phyloP scores from a whole-genome alignment of 2,888 invertebrate species.

The Lasius platythorax region DNA sequence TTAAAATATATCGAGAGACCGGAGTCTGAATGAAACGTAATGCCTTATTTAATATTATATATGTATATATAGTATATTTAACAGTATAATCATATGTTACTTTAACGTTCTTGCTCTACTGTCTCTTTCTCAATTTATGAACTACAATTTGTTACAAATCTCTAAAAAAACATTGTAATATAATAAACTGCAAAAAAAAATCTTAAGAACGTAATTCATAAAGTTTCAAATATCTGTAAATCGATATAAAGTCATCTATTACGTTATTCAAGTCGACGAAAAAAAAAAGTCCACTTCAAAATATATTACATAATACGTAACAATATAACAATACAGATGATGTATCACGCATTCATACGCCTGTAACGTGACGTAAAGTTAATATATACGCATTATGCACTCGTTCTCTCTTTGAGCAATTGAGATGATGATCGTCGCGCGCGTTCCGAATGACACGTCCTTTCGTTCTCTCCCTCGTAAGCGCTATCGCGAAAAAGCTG shows the following conservation, averaged over 20 bases:
- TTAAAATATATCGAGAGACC: neutral
- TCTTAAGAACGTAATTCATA: neutral
- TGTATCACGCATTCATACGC: neutral
- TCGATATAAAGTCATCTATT: too few species aligned
- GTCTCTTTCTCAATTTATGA: neutral
- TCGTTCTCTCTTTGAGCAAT: slow-evolving; percentile 42
- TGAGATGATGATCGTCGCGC: slow-evolving; percentile 49
- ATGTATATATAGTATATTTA: neutral
- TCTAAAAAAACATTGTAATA: neutral
- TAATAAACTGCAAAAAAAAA: neutral
- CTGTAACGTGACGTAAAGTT: neutral
- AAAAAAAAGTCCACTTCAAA: neutral
- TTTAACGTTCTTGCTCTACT: neutral
- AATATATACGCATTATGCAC: neutral
- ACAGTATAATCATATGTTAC: neutral
- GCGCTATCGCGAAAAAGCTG: slow-evolving; percentile 69
- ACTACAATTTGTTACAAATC: neutral
- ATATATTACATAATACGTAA: neutral
- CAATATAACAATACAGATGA: neutral
- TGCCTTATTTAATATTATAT: neutral
- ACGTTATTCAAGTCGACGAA: neutral
- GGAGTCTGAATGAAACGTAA: neutral
- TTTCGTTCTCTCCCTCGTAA: slow-evolving; percentile 54
- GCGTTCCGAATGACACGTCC: slow-evolving; percentile 59
- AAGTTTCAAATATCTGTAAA: neutral